Conservation (phyloP, 1,140 invertebrate genomes). For the Conus betulinus region DNA sequence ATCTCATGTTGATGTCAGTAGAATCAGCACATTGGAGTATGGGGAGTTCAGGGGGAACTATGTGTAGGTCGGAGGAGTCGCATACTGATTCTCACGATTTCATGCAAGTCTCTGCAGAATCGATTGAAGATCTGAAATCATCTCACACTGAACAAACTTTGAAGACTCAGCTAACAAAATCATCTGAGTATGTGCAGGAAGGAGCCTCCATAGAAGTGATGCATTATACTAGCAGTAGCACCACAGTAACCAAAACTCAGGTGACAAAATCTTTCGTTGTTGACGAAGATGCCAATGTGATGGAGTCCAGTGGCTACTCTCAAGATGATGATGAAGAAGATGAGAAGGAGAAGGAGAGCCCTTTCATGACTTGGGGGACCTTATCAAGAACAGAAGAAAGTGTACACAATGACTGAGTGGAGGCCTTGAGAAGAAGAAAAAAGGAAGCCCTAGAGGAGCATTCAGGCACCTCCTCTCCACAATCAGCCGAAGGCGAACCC, state of each 20-base stretch:
- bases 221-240: slow-evolving; percentile 22
- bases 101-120: slow-evolving; percentile 72
- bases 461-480: slow-evolving; percentile 6
- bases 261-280: slow-evolving; percentile 53
- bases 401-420: slow-evolving; percentile 72
- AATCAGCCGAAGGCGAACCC: neutral
- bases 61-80: slow-evolving; percentile 59
- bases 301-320: slow-evolving; percentile 33
- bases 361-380: slow-evolving; percentile 57
- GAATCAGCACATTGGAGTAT: slow-evolving; percentile 64
- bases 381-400: slow-evolving; percentile 70
- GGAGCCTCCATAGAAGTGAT: slow-evolving; percentile 13
- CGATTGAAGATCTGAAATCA: slow-evolving; percentile 54
- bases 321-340: slow-evolving; percentile 41
- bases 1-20: slow-evolving; percentile 66
- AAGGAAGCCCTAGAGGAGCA: slow-evolving; percentile 35
- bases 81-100: slow-evolving; percentile 61
- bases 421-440: slow-evolving; percentile 62
- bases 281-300: slow-evolving; percentile 60
- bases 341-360: slow-evolving; percentile 46
- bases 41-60: slow-evolving; percentile 65
- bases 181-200: slow-evolving; percentile 34
- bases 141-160: slow-evolving; percentile 27
- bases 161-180: slow-evolving; percentile 42
- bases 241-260: slow-evolving; percentile 39